Conservation (phyloP, 1,140 invertebrate species). For the Cotesia glomerata region DNA sequence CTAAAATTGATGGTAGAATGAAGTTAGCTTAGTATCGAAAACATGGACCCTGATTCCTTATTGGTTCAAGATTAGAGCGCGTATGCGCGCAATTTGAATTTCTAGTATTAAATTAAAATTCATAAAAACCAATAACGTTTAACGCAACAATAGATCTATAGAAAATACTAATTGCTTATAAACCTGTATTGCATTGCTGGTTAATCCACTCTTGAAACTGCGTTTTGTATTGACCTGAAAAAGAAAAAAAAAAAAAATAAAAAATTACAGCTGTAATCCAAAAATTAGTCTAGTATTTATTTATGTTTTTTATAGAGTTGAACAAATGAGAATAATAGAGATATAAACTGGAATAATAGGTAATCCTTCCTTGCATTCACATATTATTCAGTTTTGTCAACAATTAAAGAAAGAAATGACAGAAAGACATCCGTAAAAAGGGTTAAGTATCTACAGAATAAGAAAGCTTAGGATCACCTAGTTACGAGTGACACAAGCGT, state of each 20-base stretch:
- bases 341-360: background rate
- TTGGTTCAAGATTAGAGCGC: too few species aligned
- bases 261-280: background rate
- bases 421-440: slow-evolving; percentile 14
- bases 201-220: background rate
- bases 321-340: too few species aligned
- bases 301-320: too few species aligned
- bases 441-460: background rate
- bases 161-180: background rate
- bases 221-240: background rate
- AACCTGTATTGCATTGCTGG: background rate
- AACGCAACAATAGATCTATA: too few species aligned
- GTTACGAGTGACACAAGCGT: slow-evolving; percentile 39
- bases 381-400: background rate
- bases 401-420: background rate
- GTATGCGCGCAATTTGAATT: too few species aligned
- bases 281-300: too few species aligned
- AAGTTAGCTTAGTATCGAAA: too few species aligned
- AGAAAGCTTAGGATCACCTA: background rate
- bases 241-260: background rate
- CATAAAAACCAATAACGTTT: too few species aligned
- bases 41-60: too few species aligned
- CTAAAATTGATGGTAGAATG: too few species aligned
- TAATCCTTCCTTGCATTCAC: background rate
- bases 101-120: too few species aligned